Conservation (phyloP, 2,113 vertebrate species). For the Centropus bengalensis region DNA sequence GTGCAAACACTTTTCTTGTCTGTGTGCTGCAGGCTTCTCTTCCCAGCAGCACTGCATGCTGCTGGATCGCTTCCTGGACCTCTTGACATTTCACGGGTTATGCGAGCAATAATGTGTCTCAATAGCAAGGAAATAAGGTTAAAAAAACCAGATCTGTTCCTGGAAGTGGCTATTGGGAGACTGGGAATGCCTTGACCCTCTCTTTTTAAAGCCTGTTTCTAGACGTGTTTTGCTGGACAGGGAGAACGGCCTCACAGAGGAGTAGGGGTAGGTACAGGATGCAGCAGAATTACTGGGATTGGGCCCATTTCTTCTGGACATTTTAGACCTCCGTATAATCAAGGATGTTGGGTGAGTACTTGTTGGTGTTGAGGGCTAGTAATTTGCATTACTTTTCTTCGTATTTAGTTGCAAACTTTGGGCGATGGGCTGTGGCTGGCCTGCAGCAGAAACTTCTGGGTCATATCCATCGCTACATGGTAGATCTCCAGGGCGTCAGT, state of each 20-base stretch:
- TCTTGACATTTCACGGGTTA: not conserved
- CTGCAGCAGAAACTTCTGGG: not conserved
- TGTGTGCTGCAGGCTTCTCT: not conserved
- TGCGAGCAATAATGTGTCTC: not conserved
- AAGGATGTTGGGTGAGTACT: not conserved
- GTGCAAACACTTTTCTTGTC: rapidly evolving
- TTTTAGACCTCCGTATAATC: not conserved
- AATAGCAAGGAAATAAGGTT: not conserved
- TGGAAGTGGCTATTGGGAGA: not conserved
- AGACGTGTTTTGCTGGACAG: not conserved
- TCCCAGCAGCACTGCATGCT: rapidly evolving
- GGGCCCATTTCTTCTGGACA: not conserved
- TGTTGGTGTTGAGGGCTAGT: not conserved
- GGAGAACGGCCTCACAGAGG: not conserved
- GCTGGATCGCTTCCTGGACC: not conserved
- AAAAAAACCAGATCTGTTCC: not conserved
- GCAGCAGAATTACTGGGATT: not conserved
- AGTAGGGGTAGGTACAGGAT: not conserved
- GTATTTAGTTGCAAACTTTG: not conserved
- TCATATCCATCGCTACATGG: rapidly evolving
- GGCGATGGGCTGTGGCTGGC: not conserved
- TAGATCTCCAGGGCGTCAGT: not conserved
- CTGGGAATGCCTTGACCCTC: not conserved
- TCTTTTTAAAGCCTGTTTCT: not conserved
- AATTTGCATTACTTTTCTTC: not conserved